Base-by-base conservation (phyloP, 2,113 vertebrate genomes). In the Amphilophus citrinellus region DNA sequence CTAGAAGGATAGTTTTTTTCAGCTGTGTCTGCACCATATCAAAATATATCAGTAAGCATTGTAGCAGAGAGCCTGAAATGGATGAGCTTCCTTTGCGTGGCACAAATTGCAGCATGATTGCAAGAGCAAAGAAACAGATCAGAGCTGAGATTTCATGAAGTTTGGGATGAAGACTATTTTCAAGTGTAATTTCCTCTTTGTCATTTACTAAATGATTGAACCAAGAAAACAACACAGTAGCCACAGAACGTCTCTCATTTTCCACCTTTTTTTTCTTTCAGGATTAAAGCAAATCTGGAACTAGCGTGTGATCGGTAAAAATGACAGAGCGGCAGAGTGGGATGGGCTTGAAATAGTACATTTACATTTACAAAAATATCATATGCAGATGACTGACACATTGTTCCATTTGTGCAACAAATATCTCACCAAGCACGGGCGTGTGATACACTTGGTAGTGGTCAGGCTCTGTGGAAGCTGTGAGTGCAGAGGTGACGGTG, bases 381-480 rank as follows among this genome's bases (percentile, higher is more conserved):
- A 2, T 11, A 3, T 30, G n/a, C 53, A 68, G 30, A 20, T 22
- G 17, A 79, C 39, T 35, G 20, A 68, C 37, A 30, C 10, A 5
- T n/a, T 53, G 15, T 27, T 44, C 14, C 2, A 35, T n/a, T 1
- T 39, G 6, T n/a, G 13, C 15, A 10, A 47, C 3, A 60, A 50
- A 58, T 56, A 24, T 73, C 93, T 93, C 94, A 98, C 98, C 98
- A 91, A 98, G 97, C 83, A 99, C 96, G 0, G 98, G 98, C 0
- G 98, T 99, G 94, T 99, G 97, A 30, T 99, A 99, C 80, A 98
- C 97, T 63, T 95, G 95, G 59, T 96, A 96, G 88, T 96, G 95
- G 32, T 92, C 76, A 0, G 82, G 91, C 3, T 78, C 85, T 7
- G 80, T 1, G 18, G 82, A n/a, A 0, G 76, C 22, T 3, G 82